These are phyloP conservation scores for Bombus waltoni DNA, from an alignment of 1,140 invertebrate genomes.

Conservation along the genomic window DNA sequence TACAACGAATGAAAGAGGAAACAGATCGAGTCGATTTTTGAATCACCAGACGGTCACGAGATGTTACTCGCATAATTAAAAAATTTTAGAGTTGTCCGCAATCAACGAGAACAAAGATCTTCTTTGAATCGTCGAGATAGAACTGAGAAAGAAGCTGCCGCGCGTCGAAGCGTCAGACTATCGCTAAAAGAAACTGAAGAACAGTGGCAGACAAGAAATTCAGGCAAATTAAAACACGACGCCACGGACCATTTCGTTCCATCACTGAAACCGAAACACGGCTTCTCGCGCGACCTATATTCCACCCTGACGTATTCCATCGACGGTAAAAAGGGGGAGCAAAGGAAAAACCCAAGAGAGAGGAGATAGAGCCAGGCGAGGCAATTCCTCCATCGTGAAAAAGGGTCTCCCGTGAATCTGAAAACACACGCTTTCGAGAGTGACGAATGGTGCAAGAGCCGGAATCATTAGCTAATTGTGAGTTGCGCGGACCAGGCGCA, in stretches of 20 bases:
- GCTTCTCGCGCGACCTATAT: neutral
- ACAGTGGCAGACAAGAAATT: neutral
- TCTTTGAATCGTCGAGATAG: too few relatives aligned
- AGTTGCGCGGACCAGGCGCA: neutral
- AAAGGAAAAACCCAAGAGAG: neutral
- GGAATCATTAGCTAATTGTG: conserved; percentile 40
- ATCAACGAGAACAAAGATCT: too few relatives aligned
- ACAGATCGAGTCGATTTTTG: too few relatives aligned
- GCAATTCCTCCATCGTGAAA: neutral
- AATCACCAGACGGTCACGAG: too few relatives aligned
- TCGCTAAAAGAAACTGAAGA: too few relatives aligned
- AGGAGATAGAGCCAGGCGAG: neutral
- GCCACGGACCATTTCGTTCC: neutral
- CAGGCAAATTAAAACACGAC: neutral
- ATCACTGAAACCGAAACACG: neutral
- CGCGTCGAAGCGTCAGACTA: too few relatives aligned
- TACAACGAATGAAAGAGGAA: neutral
- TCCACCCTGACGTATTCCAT: neutral
- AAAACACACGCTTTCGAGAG: conserved; percentile 21
- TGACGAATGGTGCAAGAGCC: conserved; percentile 19
- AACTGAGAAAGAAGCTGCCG: too few relatives aligned
- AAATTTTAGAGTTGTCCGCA: too few relatives aligned
- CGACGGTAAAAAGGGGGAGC: neutral
- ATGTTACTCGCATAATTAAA: too few relatives aligned
- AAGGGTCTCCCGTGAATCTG: conserved; percentile 15